These are phyloP conservation scores for Tetrax tetrax DNA, from an alignment of 2,113 vertebrate genomes.

Conservation along the genomic window DNA sequence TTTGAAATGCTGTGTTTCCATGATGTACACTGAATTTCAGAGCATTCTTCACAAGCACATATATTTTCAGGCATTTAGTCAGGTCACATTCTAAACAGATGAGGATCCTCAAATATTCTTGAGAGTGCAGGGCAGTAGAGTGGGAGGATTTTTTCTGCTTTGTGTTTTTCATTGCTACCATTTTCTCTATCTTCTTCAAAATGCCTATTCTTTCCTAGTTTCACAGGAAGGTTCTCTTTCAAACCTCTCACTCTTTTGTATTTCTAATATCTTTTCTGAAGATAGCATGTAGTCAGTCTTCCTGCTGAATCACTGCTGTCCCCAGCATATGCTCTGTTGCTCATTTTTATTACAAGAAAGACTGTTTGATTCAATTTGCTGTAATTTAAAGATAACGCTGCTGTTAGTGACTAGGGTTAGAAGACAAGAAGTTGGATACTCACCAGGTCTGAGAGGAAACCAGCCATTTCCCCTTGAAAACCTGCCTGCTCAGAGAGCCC, in stretches of 20 bases:
- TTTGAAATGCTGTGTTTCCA: neutral
- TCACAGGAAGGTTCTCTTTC: neutral
- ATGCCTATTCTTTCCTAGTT: neutral
- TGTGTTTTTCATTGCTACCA: neutral
- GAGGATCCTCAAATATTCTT: neutral
- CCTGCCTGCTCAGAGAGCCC: neutral
- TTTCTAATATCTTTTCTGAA: neutral
- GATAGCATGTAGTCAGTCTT: neutral
- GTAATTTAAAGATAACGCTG: neutral
- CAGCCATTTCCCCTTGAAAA: conserved; percentile 25
- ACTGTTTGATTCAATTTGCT: neutral
- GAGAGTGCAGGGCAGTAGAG: neutral
- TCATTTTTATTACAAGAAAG: neutral
- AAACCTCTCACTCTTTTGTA: neutral
- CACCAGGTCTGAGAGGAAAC: conserved; percentile 55
- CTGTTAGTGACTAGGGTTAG: neutral
- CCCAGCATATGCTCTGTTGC: neutral
- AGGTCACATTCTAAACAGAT: neutral
- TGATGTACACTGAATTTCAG: neutral
- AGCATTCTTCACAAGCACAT: neutral
- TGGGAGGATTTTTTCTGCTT: neutral
- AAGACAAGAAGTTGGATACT: conserved; percentile 37
- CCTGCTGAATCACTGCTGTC: neutral
- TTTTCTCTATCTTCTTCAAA: neutral
- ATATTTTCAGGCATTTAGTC: neutral